phyloP scores from a whole-genome alignment of 2,113 vertebrate species.

The Orthonyx spaldingii region DNA sequence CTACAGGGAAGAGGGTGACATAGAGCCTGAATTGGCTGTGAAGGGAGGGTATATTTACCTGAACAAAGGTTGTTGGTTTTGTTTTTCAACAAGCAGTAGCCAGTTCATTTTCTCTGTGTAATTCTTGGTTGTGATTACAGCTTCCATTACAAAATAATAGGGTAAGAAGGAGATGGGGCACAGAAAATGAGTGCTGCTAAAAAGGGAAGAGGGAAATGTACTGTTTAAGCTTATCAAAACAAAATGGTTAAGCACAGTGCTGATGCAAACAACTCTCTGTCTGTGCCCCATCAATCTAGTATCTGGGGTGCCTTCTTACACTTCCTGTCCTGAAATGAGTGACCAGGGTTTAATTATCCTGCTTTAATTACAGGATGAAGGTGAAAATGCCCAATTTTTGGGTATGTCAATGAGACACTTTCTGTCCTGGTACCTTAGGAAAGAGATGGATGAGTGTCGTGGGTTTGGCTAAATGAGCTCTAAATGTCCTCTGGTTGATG shows the following conservation, averaged over 20 bases:
- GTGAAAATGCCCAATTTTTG: neutral
- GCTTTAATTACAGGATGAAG: neutral
- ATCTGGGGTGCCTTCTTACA: neutral
- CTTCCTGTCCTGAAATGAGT: neutral
- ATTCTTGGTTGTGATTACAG: neutral
- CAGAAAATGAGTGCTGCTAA: neutral
- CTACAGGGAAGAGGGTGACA: neutral
- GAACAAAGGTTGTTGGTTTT: neutral
- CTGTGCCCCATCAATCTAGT: neutral
- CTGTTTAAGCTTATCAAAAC: neutral
- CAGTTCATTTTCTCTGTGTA: neutral
- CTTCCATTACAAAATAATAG: neutral
- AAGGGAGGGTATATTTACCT: neutral
- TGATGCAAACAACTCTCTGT: neutral
- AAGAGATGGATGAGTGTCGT: neutral
- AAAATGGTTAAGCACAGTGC: neutral
- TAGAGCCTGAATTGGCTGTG: fast-evolving
- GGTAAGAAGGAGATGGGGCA: neutral
- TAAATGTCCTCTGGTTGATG: neutral
- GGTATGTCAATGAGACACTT: neutral
- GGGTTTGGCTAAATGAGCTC: neutral
- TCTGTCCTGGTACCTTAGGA: neutral
- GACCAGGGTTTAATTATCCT: neutral
- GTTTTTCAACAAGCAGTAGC: neutral
- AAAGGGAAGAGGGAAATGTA: neutral